Evolutionary conservation across 1,140 invertebrate genomes (phyloP).

Genomic region (Andricus grossulariae): DNA sequence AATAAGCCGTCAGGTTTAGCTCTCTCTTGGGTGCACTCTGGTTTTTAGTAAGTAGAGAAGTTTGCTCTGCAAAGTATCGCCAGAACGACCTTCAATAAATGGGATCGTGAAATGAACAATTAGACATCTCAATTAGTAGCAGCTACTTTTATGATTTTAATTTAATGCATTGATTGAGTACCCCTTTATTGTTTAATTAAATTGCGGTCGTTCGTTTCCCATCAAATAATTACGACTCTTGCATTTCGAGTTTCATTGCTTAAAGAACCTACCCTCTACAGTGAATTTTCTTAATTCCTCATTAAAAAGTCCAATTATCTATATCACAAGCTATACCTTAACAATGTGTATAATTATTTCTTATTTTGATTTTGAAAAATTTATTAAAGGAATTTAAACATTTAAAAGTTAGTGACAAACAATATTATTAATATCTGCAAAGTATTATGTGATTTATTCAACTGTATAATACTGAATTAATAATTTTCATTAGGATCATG

Average conservation of each 20-base stretch:
- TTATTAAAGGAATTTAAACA: background rate
- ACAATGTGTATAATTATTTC: background rate
- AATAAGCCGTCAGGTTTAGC: no score
- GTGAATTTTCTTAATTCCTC: background rate
- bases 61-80: no score
- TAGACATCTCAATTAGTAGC: slow-evolving; percentile 2
- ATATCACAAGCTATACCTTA: background rate
- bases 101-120: background rate
- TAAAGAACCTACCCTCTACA: background rate
- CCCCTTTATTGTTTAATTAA: slow-evolving; percentile 16
- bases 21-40: no score
- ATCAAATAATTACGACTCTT: background rate
- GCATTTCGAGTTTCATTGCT: slow-evolving; percentile 2
- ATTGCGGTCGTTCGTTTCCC: background rate
- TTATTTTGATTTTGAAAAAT: no score
- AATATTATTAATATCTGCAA: background rate
- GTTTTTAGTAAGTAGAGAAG: no score
- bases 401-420: background rate
- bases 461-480: no score
- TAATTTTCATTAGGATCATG: background rate
- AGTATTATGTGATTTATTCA: no score
- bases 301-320: background rate
- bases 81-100: background rate
- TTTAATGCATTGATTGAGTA: slow-evolving; percentile 8
- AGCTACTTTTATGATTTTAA: background rate